Conservation (phyloP, 2,113 vertebrate species). For the Colinus virginianus region DNA sequence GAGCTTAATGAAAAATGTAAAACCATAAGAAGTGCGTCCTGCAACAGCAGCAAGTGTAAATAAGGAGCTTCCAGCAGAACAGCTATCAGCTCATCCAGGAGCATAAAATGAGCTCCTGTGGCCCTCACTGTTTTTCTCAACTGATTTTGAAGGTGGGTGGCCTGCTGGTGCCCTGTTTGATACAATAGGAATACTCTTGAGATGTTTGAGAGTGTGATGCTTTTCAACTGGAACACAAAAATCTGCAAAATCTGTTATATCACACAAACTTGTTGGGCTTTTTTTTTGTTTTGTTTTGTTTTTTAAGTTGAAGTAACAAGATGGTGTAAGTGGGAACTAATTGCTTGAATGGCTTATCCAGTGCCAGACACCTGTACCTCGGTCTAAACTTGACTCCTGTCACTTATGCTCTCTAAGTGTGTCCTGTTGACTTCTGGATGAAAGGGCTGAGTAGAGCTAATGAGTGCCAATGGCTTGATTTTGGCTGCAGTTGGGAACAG, state of each 20-base stretch:
- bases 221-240: neutral
- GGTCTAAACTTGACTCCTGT: constrained; percentile 2
- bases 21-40: neutral
- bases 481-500: constrained; percentile 42
- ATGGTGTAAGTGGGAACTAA: neutral
- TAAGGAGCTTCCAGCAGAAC: neutral
- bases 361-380: neutral
- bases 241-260: neutral
- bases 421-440: constrained; percentile 42
- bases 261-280: neutral
- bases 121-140: neutral
- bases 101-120: neutral
- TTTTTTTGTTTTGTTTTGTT: too few species aligned
- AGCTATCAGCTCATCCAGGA: neutral
- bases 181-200: neutral
- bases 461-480: constrained; percentile 38
- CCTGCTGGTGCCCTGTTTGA: neutral
- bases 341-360: neutral
- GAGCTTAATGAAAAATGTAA: neutral
- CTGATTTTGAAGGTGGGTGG: neutral
- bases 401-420: neutral
- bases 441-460: constrained; percentile 50
- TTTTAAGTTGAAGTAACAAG: neutral
- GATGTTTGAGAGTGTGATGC: neutral
- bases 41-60: neutral